phyloP scores from a whole-genome alignment of 2,113 vertebrate species.

The Pedetes capensis region DNA sequence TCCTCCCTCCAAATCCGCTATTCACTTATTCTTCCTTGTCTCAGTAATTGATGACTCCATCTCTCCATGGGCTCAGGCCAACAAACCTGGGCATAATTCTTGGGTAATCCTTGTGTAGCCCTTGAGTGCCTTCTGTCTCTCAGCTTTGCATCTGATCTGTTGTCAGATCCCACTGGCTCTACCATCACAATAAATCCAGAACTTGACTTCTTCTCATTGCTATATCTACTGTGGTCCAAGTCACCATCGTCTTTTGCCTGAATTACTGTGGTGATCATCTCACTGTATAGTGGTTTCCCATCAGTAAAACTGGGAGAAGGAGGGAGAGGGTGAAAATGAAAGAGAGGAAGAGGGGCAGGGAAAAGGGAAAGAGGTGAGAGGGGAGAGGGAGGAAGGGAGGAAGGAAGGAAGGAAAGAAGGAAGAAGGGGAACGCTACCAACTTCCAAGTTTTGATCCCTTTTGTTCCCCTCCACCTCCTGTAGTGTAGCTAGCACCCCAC shows the following conservation, averaged over 20 bases:
- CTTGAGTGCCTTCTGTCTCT: neutral
- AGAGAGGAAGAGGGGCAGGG: neutral
- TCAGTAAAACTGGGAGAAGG: neutral
- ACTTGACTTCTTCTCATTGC: neutral
- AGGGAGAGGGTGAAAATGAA: too few relatives aligned
- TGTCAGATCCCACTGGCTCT: neutral
- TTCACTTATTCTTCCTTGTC: neutral
- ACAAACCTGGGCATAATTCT: too few relatives aligned
- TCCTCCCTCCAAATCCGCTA: neutral
- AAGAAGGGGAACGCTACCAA: neutral
- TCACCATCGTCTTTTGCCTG: neutral
- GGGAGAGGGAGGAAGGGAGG: too few relatives aligned
- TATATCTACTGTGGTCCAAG: neutral
- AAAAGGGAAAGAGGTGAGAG: too few relatives aligned
- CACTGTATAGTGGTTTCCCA: neutral
- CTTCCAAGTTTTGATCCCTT: neutral
- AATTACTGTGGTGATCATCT: neutral
- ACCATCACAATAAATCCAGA: neutral
- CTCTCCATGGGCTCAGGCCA: neutral
- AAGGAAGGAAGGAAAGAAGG: neutral
- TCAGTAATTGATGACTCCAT: neutral
- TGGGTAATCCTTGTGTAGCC: too few relatives aligned
- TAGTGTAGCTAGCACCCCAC: neutral
- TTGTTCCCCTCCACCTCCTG: neutral
- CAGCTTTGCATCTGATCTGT: neutral